Base-by-base conservation (phyloP, 23 tunicate genomes). In the Aplidium turbinatum region DNA sequence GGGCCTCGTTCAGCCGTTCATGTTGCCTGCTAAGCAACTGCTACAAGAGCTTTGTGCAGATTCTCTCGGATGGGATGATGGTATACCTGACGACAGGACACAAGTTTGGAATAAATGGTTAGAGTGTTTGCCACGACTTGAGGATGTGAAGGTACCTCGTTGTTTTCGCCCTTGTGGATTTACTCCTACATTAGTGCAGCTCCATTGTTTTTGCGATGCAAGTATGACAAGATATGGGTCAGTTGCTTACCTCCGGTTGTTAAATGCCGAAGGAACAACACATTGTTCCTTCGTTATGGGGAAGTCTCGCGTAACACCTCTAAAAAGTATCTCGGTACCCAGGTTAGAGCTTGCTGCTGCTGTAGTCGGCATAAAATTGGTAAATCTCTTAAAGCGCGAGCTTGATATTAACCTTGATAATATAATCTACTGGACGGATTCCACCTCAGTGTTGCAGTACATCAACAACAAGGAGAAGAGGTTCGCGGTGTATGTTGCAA, bases 171-270 rank as follows among this genome's bases (percentile, higher is more conserved):
- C n/a, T n/a, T n/a, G n/a, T 27, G 52, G 51, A 11, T n/a, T 39
- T n/a, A 4, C 27, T 32, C 11, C 22, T 18, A 34, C 18, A 33
- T 5, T 18, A 28, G 47, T 54, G 25, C 28, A 74, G 32, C 57
- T 76, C 4, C 81, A 76, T 42, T 58, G 47, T 24, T 76, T 76
- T 30, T 30, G 57, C 20, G 81, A 76, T 60, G 71, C 81, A 38
- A 58, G 71, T 21, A 45, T 7, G 27, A 33, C 11, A 3, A 57
- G 57, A 4, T 76, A 76, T 35, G 81, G 81, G 1, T 35, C 70
- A 38, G 56, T 36, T 6, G 36, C 50, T 57, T 76, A 76, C 25
- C 57, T 76, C 7, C 70, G 81, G 2, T 4, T 39, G 13, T 21
- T 3, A 19, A 21, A 76, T 60, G 29, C 36, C 4, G 21, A 38